A percentile compares a stretch with the other conserved stretches of the same genome.
phyloP scores from a whole-genome alignment of 2,113 vertebrate species.

The Oncorhynchus masou region DNA sequence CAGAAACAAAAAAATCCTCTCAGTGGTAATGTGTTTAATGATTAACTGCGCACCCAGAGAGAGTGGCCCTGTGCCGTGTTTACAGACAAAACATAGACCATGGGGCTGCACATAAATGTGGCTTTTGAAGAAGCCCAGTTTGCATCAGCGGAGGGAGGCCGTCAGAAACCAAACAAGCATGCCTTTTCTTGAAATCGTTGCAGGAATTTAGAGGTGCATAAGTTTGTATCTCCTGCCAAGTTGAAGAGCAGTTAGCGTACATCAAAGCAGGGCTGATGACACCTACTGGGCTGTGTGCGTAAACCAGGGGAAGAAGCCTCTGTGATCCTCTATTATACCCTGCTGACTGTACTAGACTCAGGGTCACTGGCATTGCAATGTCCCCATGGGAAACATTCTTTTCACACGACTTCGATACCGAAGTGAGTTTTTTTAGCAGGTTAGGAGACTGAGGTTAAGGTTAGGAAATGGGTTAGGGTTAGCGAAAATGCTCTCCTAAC shows the following conservation, averaged over 20 bases:
- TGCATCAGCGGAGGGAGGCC: constrained; percentile 6
- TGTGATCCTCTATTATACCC: neutral
- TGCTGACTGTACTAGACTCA: neutral
- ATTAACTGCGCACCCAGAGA: neutral
- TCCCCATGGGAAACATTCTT: neutral
- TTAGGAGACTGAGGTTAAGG: too few species aligned
- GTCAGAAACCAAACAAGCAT: constrained; percentile 19
- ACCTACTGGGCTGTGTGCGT: constrained; percentile 32
- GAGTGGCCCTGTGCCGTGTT: constrained; percentile 11
- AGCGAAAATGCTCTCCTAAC: too few species aligned
- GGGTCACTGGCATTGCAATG: neutral
- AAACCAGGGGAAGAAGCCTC: constrained; percentile 4
- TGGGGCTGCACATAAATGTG: constrained; percentile 5
- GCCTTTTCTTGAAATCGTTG: constrained; percentile 16
- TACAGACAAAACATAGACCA: constrained; percentile 25
- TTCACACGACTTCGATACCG: too few species aligned
- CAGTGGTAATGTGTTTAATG: constrained; percentile 20
- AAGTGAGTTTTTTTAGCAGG: too few species aligned
- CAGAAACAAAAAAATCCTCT: constrained; percentile 9
- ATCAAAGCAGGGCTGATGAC: constrained; percentile 39
- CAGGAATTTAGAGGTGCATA: constrained; percentile 21
- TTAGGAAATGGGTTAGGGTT: too few species aligned
- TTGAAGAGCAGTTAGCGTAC: constrained; percentile 39
- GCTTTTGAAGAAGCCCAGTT: constrained; percentile 28
- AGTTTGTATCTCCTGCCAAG: constrained; percentile 37